A percentile compares a stretch with the other conserved stretches of the same genome.
phyloP scores from a whole-genome alignment of 2,888 invertebrate species.

The Apamea monoglypha region DNA sequence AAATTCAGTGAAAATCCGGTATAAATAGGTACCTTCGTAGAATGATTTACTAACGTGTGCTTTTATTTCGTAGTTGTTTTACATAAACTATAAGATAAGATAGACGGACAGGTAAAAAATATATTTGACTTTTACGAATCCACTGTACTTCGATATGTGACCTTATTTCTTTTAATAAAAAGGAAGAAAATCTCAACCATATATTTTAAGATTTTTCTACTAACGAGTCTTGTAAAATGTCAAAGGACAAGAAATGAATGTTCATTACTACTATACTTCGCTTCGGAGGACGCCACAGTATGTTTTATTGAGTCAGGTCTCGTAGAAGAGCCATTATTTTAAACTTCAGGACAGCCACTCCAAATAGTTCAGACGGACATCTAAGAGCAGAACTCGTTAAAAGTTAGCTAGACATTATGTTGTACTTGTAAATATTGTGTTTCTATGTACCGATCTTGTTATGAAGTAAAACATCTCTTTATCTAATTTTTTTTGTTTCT shows the following conservation, averaged over 20 bases:
- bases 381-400: constrained; percentile 46
- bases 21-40: background rate
- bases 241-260: constrained; percentile 9
- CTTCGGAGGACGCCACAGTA: background rate
- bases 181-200: background rate
- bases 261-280: background rate
- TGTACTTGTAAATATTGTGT: constrained; percentile 29
- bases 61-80: background rate
- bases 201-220: background rate
- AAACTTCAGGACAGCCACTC: constrained; percentile 50
- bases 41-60: background rate
- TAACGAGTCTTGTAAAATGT: constrained; percentile 7
- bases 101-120: background rate
- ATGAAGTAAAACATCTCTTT: background rate
- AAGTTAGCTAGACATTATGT: constrained; percentile 38
- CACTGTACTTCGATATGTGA: background rate
- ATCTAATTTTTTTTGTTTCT: background rate
- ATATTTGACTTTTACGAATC: background rate
- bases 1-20: background rate
- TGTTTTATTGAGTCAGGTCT: constrained; percentile 47
- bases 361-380: constrained; percentile 47
- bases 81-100: background rate
- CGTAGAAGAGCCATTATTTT: constrained; percentile 56
- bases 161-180: background rate
- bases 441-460: background rate